Evolutionary conservation across 2,797 vertebrate species (phyloP).

Genomic region (Aratinga solstitialis): DNA sequence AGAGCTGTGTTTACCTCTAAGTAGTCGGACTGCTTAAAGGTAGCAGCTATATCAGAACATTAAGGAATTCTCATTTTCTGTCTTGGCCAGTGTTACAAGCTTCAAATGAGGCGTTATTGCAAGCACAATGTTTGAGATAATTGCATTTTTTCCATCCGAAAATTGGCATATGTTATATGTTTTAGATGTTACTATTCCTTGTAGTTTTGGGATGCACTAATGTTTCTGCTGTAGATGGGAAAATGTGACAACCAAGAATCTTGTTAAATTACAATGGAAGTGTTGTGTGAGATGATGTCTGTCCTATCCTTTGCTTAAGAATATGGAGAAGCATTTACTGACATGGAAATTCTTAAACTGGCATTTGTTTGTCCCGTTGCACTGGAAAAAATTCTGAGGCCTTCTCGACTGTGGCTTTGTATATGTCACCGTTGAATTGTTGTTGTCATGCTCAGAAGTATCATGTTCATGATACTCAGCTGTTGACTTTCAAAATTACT

Average conservation of each 20-base stretch:
- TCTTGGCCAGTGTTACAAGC: neutral
- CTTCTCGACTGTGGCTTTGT: neutral
- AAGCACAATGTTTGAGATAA: neutral
- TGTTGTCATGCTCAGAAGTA: neutral
- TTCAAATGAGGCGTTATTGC: neutral
- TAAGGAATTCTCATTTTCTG: neutral
- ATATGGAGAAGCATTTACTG: neutral
- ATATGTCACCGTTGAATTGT: neutral
- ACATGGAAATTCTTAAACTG: neutral
- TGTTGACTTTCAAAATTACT: neutral
- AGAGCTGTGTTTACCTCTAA: neutral
- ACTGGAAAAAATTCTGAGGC: neutral
- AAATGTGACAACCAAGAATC: neutral
- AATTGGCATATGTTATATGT: neutral
- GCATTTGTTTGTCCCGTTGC: neutral
- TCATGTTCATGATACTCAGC: neutral
- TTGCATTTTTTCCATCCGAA: neutral
- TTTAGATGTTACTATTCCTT: neutral
- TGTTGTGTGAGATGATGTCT: neutral
- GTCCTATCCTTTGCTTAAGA: neutral
- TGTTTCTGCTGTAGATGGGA: neutral
- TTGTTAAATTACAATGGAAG: neutral
- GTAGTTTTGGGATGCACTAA: neutral
- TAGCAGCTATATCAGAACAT: neutral
- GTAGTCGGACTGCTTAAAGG: neutral